Evolutionary conservation across 30 jellyfish, hydroid and myxozoan genomes (phyloP).

Genomic region (Pseudorhiza aurosa): DNA sequence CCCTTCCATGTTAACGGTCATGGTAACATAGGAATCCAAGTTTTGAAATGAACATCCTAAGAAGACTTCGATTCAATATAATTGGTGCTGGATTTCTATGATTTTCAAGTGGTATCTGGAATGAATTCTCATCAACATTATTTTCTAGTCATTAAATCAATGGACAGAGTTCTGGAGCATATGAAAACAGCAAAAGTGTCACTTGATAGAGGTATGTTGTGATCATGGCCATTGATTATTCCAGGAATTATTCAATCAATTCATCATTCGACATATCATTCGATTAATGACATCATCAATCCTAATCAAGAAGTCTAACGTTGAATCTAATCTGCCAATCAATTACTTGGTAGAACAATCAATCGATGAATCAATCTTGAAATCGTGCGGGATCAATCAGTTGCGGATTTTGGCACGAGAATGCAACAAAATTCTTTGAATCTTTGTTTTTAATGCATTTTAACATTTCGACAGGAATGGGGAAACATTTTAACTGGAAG

Average conservation of each 20-base stretch:
- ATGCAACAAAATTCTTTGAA: background rate
- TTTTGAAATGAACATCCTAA: too few relatives aligned
- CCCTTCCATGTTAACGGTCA: too few relatives aligned
- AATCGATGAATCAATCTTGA: background rate
- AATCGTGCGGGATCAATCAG: background rate
- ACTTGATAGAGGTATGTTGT: slow-evolving; percentile 66
- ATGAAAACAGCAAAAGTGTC: slow-evolving; percentile 50
- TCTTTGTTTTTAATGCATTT: background rate
- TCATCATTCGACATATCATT: background rate
- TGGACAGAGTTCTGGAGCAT: slow-evolving; percentile 81
- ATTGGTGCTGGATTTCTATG: too few relatives aligned
- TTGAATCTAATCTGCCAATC: background rate
- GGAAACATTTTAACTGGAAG: slow-evolving; percentile 90
- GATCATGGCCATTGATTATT: background rate
- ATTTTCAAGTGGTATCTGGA: too few relatives aligned
- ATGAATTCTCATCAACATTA: too few relatives aligned
- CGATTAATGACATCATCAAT: background rate
- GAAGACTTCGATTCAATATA: too few relatives aligned
- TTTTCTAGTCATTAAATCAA: slow-evolving; percentile 36
- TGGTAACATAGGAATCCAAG: too few relatives aligned
- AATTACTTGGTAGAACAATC: background rate
- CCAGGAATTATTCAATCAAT: background rate
- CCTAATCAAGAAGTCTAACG: too few relatives aligned
- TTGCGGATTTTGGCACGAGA: background rate
- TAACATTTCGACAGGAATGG: slow-evolving; percentile 75